Evolutionary conservation across 2,888 invertebrate species (phyloP), one percentile per base, ranked within the genome.

Genomic region (Seira musarum): DNA sequence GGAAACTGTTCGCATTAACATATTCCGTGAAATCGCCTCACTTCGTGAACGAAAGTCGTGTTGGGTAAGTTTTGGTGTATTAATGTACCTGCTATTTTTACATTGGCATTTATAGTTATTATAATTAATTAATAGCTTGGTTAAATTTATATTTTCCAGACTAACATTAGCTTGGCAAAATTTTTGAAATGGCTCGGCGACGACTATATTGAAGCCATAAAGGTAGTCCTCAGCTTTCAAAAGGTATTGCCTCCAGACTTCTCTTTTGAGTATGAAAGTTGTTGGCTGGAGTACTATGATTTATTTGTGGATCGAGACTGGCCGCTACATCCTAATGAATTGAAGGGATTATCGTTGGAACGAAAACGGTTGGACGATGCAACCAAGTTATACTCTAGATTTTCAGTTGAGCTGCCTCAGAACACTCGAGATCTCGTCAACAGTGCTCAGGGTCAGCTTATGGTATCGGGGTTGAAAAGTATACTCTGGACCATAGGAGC

Each of bases 261-360:
- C 21, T 3, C 17, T 30, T 61, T 21, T 1, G 61, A 13, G 24
- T 73, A 30, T 25, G n/a, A 13, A 8, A 2, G 17, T 66, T 1
- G 15, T 49, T 68, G 68, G 72, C 1, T 6, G 10, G 49, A 68
- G 1, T 63, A 57, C 8, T 5, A 77, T 0, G 19, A 67, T 1
- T 53, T 72, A 30, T 6, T 71, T 1, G 1, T 6, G 2, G 8
- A 1, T 0, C 22, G 77, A 6, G 1, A 6, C 10, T 83, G 82
- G 80, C 83, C 83, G 0, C 21, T 82, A 5, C 80, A 82, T 19
- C 73, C 64, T 1, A 80, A 80, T 22, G 80, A 82, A 21, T 66
- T 78, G n/a, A 30, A 25, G 5, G 30, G 49, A 1, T 3, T 78
- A 1, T 13, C 10, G 0, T 10, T 5, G 24, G 83, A 83, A 53